Evolutionary conservation across 2,888 invertebrate species (phyloP), one percentile per base, ranked within the genome.

Genomic region (Onthophagus sagittarius): DNA sequence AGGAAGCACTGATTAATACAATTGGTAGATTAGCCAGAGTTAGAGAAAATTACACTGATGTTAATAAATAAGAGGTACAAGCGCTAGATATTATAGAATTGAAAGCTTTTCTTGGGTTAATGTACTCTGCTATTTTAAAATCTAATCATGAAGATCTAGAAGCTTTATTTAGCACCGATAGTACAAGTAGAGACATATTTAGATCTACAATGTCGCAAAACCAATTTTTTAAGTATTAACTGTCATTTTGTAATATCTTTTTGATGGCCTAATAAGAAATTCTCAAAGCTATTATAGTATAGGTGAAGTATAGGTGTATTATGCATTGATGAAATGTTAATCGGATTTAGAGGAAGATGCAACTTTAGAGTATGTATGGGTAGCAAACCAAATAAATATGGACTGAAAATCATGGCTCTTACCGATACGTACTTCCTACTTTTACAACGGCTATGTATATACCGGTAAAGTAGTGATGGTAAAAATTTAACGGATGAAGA

Each of bases 41-140:
- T n/a, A 64, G 64, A 64, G 64, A 64, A 64, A 14, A 64, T 15
- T 64, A 64, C 64, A n/a, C 14, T n/a, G 15, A 63, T 63, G 6
- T 15, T 5, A 64, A 64, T 15, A 64, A 15, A 64, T 14, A 14
- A 23, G 23, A 23, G 3, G 1, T 23, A 23, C 23, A 23, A 23
- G 3, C 75, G 39, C 32, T 73, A 14, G 74, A 77, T 71, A 70
- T 75, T 7, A 77, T 71, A 6, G 76, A 79, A 72, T 23, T 79
- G 15, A 75, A 74, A 65, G 78, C 74, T 53, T 77, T 79, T 71
- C 63, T 79, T 62, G 77, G 79, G 15, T 62, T 62, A 13, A n/a
- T 62, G 62, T 13, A 13, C 13, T 62, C 62, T 62, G 62, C 62
- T 4, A 13, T 62, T 13, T 62, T 62, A 2, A 62, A 62, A 13